These are phyloP conservation scores for Acrocephalus kingi DNA, from an alignment of 2,113 vertebrate genomes.

Conservation along the genomic window DNA sequence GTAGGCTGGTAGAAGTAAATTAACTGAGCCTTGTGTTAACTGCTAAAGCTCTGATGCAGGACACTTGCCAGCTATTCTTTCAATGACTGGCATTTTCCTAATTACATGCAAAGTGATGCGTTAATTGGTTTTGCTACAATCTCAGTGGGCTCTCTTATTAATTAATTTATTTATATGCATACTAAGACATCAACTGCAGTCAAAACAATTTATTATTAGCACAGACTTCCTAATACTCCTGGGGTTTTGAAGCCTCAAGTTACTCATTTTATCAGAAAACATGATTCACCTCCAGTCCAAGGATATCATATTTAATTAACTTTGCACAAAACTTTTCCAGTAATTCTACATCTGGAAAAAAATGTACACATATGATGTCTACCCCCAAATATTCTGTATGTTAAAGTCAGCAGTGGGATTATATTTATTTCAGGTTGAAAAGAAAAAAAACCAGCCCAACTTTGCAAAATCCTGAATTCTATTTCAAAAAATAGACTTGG, in stretches of 20 bases:
- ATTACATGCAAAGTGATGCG: constrained; percentile 11
- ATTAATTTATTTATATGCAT: constrained; percentile 25
- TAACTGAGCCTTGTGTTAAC: not conserved
- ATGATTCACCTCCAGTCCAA: not conserved
- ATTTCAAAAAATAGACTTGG: not conserved
- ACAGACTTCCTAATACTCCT: not conserved
- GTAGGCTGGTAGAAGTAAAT: not conserved
- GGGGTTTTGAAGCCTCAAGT: not conserved
- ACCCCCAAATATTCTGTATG: not conserved
- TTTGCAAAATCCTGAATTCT: not conserved
- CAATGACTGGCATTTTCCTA: constrained; percentile 6
- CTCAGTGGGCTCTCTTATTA: not conserved
- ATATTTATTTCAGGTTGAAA: not conserved
- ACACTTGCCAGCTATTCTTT: not conserved
- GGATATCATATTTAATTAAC: not conserved
- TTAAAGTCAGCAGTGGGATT: not conserved
- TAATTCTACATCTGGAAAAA: not conserved
- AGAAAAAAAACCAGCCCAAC: not conserved
- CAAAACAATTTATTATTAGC: constrained; percentile 6
- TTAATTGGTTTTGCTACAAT: constrained; percentile 10
- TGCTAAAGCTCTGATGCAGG: not conserved
- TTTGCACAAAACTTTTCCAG: not conserved
- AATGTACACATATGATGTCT: not conserved
- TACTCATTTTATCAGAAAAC: not conserved
- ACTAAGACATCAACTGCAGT: not conserved